Evolutionary conservation across 2,888 invertebrate genomes (phyloP), one percentile per base, ranked within the genome.

Genomic region (Conchocele bisecta): DNA sequence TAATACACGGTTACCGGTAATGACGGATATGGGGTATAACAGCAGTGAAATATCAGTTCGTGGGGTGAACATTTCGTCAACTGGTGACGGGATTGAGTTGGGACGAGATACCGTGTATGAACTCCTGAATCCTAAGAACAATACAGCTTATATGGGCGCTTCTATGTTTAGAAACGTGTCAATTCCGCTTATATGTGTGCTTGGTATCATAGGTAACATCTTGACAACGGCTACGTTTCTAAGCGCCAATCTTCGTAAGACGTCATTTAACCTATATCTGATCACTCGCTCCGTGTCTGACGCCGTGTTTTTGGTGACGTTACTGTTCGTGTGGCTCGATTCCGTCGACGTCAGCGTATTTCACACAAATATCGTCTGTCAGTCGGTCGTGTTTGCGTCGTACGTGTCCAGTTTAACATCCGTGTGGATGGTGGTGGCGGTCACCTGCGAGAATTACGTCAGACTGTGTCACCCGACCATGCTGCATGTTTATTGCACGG

Each of bases 191-290:
- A 90, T 96, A 1, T 94, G 95, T 2, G 85, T 93, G 15, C 91
- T 95, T 15, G 96, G 96, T 22, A 92, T 93, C 0, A 88, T 95
- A 15, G 96, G 96, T 4, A 96, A 96, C 88, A 91, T 94, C 28
- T 86, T 96, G 0, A 95, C 95, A 0, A 93, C 95, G 0, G 92
- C 93, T 76, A 95, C 96, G 0, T 96, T 96, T 86, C 94, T 94
- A 78, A 93, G 92, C 50, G 94, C 95, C 28, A 95, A 95, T 75
- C 91, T 96, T 59, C 92, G 94, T 15, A 93, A 94, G 46, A 93
- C 95, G 20, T 95, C 96, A 0, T 95, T 96, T 0, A 95, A 95
- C 72, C 94, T 94, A 81, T 96, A 96, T 88, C 91, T 97, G 79
- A 94, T 95, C 0, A 95, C 95, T 0, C 90, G 96, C 54, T 95